A percentile compares a stretch with the other conserved stretches of the same genome.
These are phyloP conservation scores for Pachyseris speciosa DNA, from an alignment of 64 coral and sea anemone genomes.

Conservation along the genomic window DNA sequence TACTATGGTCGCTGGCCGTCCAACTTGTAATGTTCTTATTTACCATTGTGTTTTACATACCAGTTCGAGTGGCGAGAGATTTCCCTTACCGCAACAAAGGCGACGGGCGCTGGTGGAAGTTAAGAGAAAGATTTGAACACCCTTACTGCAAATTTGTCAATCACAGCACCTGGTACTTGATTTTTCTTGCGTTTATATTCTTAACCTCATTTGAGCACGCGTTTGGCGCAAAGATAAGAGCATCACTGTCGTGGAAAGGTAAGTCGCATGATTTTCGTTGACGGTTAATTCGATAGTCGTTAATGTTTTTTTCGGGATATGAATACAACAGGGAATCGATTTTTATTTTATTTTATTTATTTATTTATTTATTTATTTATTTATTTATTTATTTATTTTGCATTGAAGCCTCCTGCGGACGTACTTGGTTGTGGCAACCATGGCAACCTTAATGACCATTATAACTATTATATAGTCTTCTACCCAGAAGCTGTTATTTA, in stretches of 20 bases:
- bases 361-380: too few species aligned
- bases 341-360: too few species aligned
- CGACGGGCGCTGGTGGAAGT: background rate
- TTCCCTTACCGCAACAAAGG: background rate
- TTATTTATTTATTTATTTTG: too few species aligned
- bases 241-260: background rate
- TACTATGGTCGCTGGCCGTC: background rate
- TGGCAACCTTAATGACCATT: too few species aligned
- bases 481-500: too few species aligned
- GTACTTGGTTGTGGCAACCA: too few species aligned
- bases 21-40: background rate
- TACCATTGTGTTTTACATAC: background rate
- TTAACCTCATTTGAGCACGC: background rate
- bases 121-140: background rate
- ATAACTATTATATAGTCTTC: too few species aligned
- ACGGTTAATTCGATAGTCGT: too few species aligned
- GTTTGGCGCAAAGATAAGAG: background rate
- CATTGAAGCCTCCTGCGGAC: too few species aligned
- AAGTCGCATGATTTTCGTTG: background rate
- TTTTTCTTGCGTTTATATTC: conserved; percentile 9
- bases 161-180: conserved; percentile 1
- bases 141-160: conserved; percentile 59
- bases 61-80: background rate
- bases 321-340: too few species aligned
- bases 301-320: too few species aligned